Conservation (phyloP, 2,113 vertebrate species). For the Campylomormyrus numenius region DNA sequence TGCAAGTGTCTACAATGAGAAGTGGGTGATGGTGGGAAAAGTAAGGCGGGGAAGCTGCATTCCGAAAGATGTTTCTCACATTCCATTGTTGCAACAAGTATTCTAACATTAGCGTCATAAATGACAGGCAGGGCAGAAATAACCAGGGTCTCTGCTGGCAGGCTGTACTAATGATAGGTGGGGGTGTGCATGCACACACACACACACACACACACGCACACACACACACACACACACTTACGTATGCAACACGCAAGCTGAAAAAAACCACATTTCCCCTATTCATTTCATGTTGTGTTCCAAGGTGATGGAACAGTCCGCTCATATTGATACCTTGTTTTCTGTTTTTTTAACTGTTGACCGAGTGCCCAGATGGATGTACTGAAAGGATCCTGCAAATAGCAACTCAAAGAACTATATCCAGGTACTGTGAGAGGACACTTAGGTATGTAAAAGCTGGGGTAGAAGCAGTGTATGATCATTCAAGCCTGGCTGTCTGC, state of each 20-base stretch:
- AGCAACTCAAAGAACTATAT: background rate
- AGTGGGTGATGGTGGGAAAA: background rate
- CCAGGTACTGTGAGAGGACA: background rate
- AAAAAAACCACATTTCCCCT: background rate
- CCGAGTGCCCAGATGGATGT: background rate
- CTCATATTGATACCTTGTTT: background rate
- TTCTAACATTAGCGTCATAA: background rate
- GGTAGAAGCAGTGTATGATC: background rate
- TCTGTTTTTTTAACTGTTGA: background rate
- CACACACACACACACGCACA: background rate
- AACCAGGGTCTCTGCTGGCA: background rate
- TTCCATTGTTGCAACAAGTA: slow-evolving; percentile 48
- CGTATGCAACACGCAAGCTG: background rate
- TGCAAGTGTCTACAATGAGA: background rate
- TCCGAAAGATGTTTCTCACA: slow-evolving; percentile 47
- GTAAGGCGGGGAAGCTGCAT: slow-evolving; percentile 30
- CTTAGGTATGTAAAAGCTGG: background rate
- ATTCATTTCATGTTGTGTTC: background rate
- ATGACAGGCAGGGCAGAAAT: slow-evolving; percentile 4
- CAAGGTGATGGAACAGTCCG: background rate
- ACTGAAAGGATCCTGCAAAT: background rate
- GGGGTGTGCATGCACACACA: too few species aligned
- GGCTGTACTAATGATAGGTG: background rate
- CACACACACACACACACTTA: background rate
- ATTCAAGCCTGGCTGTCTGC: background rate